Evolutionary conservation across 1,140 invertebrate genomes (phyloP).

Genomic region (Zaprionus lachaisei): DNA sequence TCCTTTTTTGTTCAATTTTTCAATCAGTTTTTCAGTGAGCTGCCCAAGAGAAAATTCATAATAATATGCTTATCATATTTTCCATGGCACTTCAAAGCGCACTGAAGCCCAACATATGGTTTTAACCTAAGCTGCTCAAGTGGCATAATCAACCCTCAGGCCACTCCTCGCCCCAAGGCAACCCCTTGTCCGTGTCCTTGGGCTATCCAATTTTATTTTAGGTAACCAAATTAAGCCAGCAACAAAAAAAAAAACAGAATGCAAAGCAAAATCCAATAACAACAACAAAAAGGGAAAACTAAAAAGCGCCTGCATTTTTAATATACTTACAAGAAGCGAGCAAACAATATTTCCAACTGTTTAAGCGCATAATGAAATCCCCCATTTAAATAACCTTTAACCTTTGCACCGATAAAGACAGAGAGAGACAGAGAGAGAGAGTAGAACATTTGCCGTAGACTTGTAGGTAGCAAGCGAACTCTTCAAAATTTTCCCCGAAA

Average conservation of each 20-base stretch:
- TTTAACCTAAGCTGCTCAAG: slow-evolving; percentile 71
- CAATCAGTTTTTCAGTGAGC: slow-evolving; percentile 35
- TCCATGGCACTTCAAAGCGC: slow-evolving; percentile 70
- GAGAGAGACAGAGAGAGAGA: no score
- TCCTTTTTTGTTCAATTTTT: slow-evolving; percentile 28
- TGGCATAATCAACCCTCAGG: slow-evolving; percentile 62
- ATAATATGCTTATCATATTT: slow-evolving; percentile 68
- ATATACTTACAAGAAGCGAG: slow-evolving; percentile 45
- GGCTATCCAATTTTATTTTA: slow-evolving; percentile 34
- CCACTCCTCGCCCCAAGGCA: neutral
- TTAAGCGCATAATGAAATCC: slow-evolving; percentile 68
- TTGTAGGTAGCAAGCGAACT: neutral
- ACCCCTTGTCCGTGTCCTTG: slow-evolving; percentile 20
- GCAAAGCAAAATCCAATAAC: slow-evolving; percentile 27
- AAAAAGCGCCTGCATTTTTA: slow-evolving; percentile 63
- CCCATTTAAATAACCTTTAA: slow-evolving; percentile 71
- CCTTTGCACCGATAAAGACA: slow-evolving; percentile 23
- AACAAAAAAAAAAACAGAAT: slow-evolving; percentile 28
- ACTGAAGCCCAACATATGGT: slow-evolving; percentile 64
- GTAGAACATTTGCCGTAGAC: no score
- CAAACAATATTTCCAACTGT: slow-evolving; percentile 70
- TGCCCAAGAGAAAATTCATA: slow-evolving; percentile 15
- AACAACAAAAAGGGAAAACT: slow-evolving; percentile 17
- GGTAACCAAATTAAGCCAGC: slow-evolving; percentile 50
- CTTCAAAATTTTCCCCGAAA: slow-evolving; percentile 23